Percentiles rank a stretch among this genome's conserved stretches.
These are phyloP conservation scores for Amiota minor DNA, from an alignment of 2,888 invertebrate genomes.

Conservation along the genomic window DNA sequence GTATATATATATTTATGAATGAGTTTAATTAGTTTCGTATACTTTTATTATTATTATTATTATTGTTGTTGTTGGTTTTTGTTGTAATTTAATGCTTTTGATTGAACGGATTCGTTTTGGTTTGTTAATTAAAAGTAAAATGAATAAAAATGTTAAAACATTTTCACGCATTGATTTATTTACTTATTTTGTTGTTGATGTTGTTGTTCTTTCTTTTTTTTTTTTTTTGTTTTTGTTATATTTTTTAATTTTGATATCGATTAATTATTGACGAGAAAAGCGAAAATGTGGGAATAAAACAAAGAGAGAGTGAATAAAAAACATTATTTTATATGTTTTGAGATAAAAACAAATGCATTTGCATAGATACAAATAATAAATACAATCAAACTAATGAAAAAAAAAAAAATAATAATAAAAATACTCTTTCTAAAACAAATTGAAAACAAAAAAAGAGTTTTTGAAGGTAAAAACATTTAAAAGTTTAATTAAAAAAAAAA, in stretches of 20 bases:
- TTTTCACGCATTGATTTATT: conserved; percentile 30
- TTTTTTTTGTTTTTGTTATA: conserved; percentile 43
- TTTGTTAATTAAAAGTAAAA: conserved; percentile 33
- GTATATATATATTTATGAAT: conserved; percentile 8
- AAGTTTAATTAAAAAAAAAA: too few relatives aligned
- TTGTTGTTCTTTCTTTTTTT: not conserved
- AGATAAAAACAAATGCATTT: not conserved
- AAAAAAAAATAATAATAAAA: too few relatives aligned
- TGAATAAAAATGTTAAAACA: conserved; percentile 24
- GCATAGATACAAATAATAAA: not conserved
- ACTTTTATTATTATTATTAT: conserved; percentile 5
- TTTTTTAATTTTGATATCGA: conserved; percentile 43
- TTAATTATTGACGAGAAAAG: conserved; percentile 48
- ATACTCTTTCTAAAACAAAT: conserved; percentile 45
- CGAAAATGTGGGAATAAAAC: conserved; percentile 33
- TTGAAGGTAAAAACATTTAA: too few relatives aligned
- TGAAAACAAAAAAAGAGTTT: conserved; percentile 27
- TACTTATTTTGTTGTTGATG: conserved; percentile 41
- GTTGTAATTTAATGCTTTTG: conserved; percentile 13
- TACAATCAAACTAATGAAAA: conserved; percentile 47
- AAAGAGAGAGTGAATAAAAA: conserved; percentile 36
- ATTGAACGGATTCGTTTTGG: conserved; percentile 57
- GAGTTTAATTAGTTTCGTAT: conserved; percentile 24
- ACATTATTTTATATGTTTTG: too few relatives aligned
- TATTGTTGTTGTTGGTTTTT: not conserved